Evolutionary conservation across 2,888 invertebrate species (phyloP), one percentile per base, ranked within the genome.

Genomic region (Pristionchus fissidentatus): DNA sequence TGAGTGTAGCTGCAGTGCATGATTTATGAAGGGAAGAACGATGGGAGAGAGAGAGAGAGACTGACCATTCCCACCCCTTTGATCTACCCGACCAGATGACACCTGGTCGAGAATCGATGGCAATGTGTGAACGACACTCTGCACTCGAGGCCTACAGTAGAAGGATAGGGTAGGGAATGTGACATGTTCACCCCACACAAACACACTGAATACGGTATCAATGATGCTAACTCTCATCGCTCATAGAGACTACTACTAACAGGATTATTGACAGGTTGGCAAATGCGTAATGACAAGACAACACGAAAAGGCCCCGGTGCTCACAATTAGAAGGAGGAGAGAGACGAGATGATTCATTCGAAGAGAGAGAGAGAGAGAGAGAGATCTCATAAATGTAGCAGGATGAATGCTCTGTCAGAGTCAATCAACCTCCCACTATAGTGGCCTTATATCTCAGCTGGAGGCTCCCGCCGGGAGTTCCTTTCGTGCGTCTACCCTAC

Each of bases 181-280:
- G 35, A 41, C 38, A 70, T 70, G 41, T 43, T 26, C 70, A 70
- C 70, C 15, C 1, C 1, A 4, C 70, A 70, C 70, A 0, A 7
- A 8, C 43, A 35, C n/a, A n/a, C n/a, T n/a, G 1, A 8, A 70
- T 70, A 70, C 70, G 41, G 70, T 70, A 70, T 70, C n/a, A 70
- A 43, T 70, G 1, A 70, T 70, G 38, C 32, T 10, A 26, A 38
- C 41, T 38, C 70, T n/a, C 38, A 35, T 35, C 70, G 70, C 26
- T 70, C 70, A 70, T 70, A 38, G 43, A 43, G 41, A 70, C n/a
- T 13, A 3, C 70, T 41, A 8, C 70, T 70, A 70, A 70, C 70
- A 70, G 38, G 70, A 70, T 70, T 70, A 70, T 70, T 70, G 70
- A 70, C 70, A 70, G 70, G 70, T 70, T 70, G 43, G 70, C 70